Evolutionary conservation across 2,797 vertebrate species (phyloP), one percentile per base, ranked within the genome.

Genomic region (Hippopotamyrus pictus): DNA sequence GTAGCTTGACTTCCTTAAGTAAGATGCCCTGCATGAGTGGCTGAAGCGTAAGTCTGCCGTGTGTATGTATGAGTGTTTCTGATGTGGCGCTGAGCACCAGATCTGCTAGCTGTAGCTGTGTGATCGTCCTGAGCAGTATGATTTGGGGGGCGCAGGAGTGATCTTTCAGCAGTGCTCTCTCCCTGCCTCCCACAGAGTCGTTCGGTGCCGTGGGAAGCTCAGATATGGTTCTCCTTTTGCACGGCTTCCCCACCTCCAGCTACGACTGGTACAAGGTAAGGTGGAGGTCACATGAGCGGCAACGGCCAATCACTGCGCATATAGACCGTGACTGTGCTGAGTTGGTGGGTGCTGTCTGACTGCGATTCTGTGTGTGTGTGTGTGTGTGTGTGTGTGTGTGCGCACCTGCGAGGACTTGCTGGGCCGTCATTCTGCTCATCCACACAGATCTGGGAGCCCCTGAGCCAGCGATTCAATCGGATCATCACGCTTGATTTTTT

Each of bases 241-340:
- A 99, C 0, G 98, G 98, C 69, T 99, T 99, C 93, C 98, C 97
- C 0, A 99, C 98, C 0, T 99, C 97, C 90, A 99, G 98, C 95
- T 97, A 97, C 0, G 97, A 99, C 91, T 99, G 98, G 98, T 97
- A 94, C 93, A 99, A 99, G 98, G 98, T 99, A 90, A 92, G 53
- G 50, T 41, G 50, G 53, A 12, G 2, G 29, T 37, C 25, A 33
- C 12, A 11, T 48, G 83, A 85, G 22, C 1, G 3, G 9, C 12
- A 3, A 50, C 29, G 48, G 17, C 22, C 83, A 46, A 6, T 50
- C 46, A n/a, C 5, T 41, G 37, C 14, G 6, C 5, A 19, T 44
- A 17, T 44, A 44, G 73, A 7, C 17, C 44, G 33, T 33, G 11
- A 73, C 12, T 37, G 62, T 69, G 65, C 65, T 33, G 65, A 17